These are phyloP conservation scores for Cercopithecus hamlyni DNA, from an alignment of 2,797 vertebrate genomes.

Conservation along the genomic window DNA sequence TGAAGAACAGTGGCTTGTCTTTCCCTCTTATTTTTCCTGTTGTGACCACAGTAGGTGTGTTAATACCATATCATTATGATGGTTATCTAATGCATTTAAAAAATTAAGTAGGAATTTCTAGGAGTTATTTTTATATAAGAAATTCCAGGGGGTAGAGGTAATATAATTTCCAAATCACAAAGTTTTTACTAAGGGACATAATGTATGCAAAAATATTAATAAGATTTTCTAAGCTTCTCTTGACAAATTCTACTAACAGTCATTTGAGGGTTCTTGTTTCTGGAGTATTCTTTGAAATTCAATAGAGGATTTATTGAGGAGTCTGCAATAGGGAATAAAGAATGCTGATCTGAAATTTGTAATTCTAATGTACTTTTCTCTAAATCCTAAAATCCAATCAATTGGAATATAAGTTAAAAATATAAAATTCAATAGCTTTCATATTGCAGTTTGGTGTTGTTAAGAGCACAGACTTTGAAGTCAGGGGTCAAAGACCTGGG, in stretches of 20 bases:
- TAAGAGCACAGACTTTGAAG: slow-evolving; percentile 26
- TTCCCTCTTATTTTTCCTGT: not conserved
- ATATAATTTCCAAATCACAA: slow-evolving; percentile 36
- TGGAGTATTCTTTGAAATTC: slow-evolving; percentile 66
- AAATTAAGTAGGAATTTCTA: slow-evolving; percentile 11
- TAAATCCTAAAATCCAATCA: slow-evolving; percentile 61
- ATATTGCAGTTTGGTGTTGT: not conserved
- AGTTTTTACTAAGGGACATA: slow-evolving; percentile 32
- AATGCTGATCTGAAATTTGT: slow-evolving; percentile 68
- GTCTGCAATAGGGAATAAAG: slow-evolving; percentile 53
- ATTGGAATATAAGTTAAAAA: slow-evolving; percentile 52
- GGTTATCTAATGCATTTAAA: not conserved
- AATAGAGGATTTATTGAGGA: slow-evolving; percentile 62
- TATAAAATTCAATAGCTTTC: slow-evolving; percentile 48
- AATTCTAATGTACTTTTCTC: slow-evolving; percentile 65
- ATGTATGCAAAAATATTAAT: slow-evolving; percentile 69
- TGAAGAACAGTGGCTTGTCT: not conserved
- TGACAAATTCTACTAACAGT: slow-evolving; percentile 61
- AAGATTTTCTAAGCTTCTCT: slow-evolving; percentile 61
- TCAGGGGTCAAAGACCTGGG: not conserved
- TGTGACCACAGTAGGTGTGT: not conserved
- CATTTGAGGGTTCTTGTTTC: slow-evolving; percentile 64
- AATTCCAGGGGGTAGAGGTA: not conserved
- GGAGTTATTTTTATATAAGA: slow-evolving; percentile 32
- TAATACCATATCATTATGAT: not conserved